phyloP scores from a whole-genome alignment of 2,797 vertebrate species.

The Alauda arvensis region DNA sequence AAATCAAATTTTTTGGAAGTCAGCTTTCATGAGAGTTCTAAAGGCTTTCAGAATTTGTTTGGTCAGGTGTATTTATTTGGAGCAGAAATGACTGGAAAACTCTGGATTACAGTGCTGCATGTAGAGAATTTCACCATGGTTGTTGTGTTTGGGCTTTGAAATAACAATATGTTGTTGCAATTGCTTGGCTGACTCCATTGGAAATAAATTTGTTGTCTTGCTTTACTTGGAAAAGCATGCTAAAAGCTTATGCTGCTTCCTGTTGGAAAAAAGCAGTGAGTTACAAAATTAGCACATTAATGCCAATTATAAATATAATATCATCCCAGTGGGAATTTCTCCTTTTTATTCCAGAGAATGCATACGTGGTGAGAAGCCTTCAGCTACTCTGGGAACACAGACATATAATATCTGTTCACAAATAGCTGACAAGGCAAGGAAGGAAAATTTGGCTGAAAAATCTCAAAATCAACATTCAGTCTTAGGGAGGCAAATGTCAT shows the following conservation, averaged over 20 bases:
- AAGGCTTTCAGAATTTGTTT: neutral
- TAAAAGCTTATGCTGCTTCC: constrained; percentile 31
- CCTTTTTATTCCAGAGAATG: neutral
- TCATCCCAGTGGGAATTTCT: neutral
- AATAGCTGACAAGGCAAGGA: constrained; percentile 11
- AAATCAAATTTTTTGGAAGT: neutral
- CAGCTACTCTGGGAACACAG: neutral
- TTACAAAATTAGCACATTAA: constrained; percentile 44
- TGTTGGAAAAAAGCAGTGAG: constrained; percentile 42
- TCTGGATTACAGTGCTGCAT: neutral
- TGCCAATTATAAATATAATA: constrained; percentile 42
- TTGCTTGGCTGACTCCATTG: constrained; percentile 22
- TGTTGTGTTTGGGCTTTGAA: constrained; percentile 28
- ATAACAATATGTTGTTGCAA: constrained; percentile 25
- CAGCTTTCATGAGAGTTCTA: neutral
- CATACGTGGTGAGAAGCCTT: constrained; percentile 10
- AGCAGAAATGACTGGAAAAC: neutral
- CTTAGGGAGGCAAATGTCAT: neutral
- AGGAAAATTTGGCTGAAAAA: neutral
- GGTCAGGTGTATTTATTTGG: neutral
- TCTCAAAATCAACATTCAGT: neutral
- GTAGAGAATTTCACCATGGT: neutral
- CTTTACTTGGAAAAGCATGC: constrained; percentile 35
- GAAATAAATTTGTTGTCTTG: constrained; percentile 46
- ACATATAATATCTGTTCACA: neutral